A percentile compares a stretch with the other conserved stretches of the same genome.
Evolutionary conservation across 2,113 vertebrate species (phyloP).

Genomic region (Zosterops borbonicus): DNA sequence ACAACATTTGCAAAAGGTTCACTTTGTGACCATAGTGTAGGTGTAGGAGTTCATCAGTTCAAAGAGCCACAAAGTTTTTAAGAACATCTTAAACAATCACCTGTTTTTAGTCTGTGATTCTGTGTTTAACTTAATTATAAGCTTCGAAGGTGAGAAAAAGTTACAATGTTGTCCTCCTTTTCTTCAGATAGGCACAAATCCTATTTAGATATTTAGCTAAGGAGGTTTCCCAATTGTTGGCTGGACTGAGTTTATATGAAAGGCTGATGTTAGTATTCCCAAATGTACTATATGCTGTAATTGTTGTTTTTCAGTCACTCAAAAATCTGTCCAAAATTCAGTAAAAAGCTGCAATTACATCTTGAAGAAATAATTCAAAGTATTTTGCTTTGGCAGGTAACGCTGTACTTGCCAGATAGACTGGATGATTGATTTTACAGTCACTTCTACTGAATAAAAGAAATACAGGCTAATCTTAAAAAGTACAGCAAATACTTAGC

Average conservation of each 20-base stretch:
- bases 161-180: not conserved
- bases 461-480: not conserved
- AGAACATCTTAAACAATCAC: not conserved
- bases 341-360: not conserved
- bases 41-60: not conserved
- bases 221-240: not conserved
- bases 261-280: not conserved
- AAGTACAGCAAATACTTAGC: not conserved
- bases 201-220: not conserved
- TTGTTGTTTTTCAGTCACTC: not conserved
- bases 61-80: not conserved
- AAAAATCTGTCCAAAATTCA: not conserved
- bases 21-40: not conserved
- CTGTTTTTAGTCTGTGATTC: not conserved
- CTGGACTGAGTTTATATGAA: not conserved
- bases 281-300: not conserved
- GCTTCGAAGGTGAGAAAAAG: not conserved
- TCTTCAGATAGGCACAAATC: not conserved
- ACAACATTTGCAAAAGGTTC: not conserved
- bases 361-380: not conserved
- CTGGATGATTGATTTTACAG: not conserved
- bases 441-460: not conserved
- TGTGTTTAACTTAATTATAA: not conserved
- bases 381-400: not conserved
- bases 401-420: not conserved